Base-by-base conservation (phyloP, 2,888 invertebrate species). In the Diarsia rubi region DNA sequence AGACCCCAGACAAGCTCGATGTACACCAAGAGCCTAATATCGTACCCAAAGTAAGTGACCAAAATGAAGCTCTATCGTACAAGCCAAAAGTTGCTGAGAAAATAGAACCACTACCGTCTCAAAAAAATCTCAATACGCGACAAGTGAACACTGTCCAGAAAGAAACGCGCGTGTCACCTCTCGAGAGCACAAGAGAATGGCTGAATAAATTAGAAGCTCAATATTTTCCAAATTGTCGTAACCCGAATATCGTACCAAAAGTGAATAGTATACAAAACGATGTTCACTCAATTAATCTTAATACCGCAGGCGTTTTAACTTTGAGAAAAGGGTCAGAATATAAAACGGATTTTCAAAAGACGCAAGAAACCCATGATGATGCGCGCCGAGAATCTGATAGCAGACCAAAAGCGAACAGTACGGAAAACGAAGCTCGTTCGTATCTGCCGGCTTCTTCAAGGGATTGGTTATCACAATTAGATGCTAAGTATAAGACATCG, bases 381-480 rank as follows among this genome's bases (percentile, higher is more conserved):
- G n/a, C 11, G 19, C 11, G 37, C 16, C 27, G 11, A 16, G 8
- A 52, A 42, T 24, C 37, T 27, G 31, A 52, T 44, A 45, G 21
- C 57, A 27, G 19, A 16, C 14, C 42, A 21, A 73, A 52, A 44
- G 24, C 16, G 3, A 45, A 62, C 11, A 31, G 37, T 52, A 31
- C 37, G 21, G 24, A 62, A 45, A 52, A 62, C 19, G 12, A 37
- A 3, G 70, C 57, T 47, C 70, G 71, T 44, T 80, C 31, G 11
- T 54, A 57, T 44, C 42, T 80, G 21, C 80, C 73, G 49, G 19
- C 47, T 64, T 24, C 42, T 57, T 96, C 97, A n/a, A 89, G 91
- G 0, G 94, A 97, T 77, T 98, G 97, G 97, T 90, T 97, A 16
- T 82, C 92, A 19, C 95, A 97, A 84, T 88, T 97, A 93, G 93